Percentiles rank a stretch among this genome's conserved stretches.
These are phyloP conservation scores for Temnothorax ravouxi DNA, from an alignment of 2,888 invertebrate genomes.

Conservation along the genomic window DNA sequence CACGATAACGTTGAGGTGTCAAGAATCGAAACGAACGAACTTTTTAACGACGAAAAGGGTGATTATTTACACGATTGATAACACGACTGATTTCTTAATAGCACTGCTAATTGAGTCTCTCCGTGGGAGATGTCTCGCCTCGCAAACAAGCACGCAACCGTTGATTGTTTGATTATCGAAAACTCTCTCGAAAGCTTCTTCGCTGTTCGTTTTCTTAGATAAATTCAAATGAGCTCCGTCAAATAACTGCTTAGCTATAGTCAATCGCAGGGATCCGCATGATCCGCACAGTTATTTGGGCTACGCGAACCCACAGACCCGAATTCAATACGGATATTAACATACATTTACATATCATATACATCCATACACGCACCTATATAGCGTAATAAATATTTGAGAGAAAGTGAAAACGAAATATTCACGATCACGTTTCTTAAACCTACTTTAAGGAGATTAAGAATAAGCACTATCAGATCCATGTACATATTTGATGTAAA, in stretches of 20 bases:
- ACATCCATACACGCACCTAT: not conserved
- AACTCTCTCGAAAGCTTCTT: not conserved
- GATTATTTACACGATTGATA: conserved; percentile 31
- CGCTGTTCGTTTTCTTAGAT: not conserved
- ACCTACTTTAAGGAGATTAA: not conserved
- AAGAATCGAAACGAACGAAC: not conserved
- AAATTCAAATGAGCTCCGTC: not conserved
- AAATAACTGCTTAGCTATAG: conserved; percentile 11
- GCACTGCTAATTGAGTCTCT: conserved; percentile 8
- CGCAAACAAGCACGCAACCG: not conserved
- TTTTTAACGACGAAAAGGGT: not conserved
- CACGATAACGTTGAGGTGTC: not conserved
- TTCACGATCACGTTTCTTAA: not conserved
- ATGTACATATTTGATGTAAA: not conserved
- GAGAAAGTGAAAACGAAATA: not conserved
- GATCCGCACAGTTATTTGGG: not conserved
- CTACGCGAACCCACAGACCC: not conserved
- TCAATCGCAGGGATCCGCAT: not conserved
- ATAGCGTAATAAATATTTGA: not conserved
- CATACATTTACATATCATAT: not conserved
- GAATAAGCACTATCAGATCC: not conserved
- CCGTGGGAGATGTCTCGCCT: not conserved
- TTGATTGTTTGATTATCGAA: conserved; percentile 39
- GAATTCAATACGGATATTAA: not conserved
- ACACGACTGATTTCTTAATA: not conserved